phyloP scores from a whole-genome alignment of 1,140 invertebrate genomes.

The Tetragonula clypearis region DNA sequence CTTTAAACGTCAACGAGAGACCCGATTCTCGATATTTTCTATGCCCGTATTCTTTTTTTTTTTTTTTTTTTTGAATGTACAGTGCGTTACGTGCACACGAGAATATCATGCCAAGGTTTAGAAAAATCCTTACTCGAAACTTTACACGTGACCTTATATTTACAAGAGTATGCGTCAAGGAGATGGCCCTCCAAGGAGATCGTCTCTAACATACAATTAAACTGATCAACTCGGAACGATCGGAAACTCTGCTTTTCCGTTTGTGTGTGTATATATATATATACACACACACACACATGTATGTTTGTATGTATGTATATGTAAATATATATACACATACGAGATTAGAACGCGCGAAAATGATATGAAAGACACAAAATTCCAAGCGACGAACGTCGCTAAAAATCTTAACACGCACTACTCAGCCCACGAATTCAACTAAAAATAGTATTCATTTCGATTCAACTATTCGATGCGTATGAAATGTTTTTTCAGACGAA shows the following conservation, averaged over 20 bases:
- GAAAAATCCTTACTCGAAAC: slow-evolving; percentile 72
- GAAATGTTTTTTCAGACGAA: too few relatives aligned
- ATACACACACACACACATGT: too few relatives aligned
- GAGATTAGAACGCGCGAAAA: neutral
- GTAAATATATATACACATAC: too few relatives aligned
- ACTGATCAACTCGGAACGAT: slow-evolving; percentile 22
- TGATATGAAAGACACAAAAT: slow-evolving; percentile 33
- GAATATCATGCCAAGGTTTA: slow-evolving; percentile 77
- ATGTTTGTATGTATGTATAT: too few relatives aligned
- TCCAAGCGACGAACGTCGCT: neutral
- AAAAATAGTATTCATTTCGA: neutral
- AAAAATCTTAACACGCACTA: neutral
- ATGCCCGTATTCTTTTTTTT: slow-evolving; percentile 45
- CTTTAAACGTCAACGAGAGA: slow-evolving; percentile 57
- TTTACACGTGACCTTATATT: slow-evolving; percentile 73
- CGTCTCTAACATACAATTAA: slow-evolving; percentile 67
- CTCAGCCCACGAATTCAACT: neutral
- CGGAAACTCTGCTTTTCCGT: slow-evolving; percentile 20
- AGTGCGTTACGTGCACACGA: slow-evolving; percentile 76
- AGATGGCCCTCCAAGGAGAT: slow-evolving; percentile 76
- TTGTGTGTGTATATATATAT: too few relatives aligned
- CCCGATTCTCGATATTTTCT: slow-evolving; percentile 53
- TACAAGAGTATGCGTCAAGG: slow-evolving; percentile 72
- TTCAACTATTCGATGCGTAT: neutral
- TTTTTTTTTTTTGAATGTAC: slow-evolving; percentile 61